Conservation (phyloP, 1,140 invertebrate species). For the Drosophila takahashii region DNA sequence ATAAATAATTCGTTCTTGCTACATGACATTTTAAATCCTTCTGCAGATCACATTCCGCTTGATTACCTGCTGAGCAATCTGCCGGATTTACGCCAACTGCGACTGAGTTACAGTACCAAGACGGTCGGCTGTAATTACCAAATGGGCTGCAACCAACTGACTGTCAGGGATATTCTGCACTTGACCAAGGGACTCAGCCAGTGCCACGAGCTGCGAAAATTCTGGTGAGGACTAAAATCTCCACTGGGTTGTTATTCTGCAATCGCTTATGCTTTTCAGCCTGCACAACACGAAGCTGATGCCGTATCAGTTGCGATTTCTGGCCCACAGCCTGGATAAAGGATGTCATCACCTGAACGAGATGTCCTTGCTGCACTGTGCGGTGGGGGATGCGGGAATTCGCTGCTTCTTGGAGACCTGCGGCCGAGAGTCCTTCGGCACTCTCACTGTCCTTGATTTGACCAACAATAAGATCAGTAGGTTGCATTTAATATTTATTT, state of each 20-base stretch:
- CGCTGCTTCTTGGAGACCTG: slow-evolving; percentile 74
- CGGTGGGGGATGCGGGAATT: slow-evolving; percentile 80
- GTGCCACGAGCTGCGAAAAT: slow-evolving; percentile 72
- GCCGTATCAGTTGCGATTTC: slow-evolving; percentile 71
- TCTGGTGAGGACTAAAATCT: slow-evolving; percentile 59
- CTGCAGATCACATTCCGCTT: slow-evolving; percentile 84
- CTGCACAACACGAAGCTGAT: slow-evolving; percentile 78
- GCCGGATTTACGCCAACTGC: slow-evolving; percentile 79
- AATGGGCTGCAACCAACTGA: slow-evolving; percentile 79
- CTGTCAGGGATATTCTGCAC: slow-evolving; percentile 64
- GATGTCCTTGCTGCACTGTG: slow-evolving; percentile 78
- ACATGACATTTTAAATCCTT: slow-evolving; percentile 1
- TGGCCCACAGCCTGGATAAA: slow-evolving; percentile 79
- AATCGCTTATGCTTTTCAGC: slow-evolving; percentile 27
- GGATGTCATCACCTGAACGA: slow-evolving; percentile 72
- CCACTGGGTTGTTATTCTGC: no score
- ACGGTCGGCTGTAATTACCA: slow-evolving; percentile 79
- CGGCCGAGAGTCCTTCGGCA: slow-evolving; percentile 71
- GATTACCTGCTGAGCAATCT: slow-evolving; percentile 84
- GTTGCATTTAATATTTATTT: neutral
- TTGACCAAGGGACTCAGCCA: slow-evolving; percentile 74
- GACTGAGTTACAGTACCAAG: slow-evolving; percentile 81
- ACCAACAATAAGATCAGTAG: slow-evolving; percentile 84
- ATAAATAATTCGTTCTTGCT: neutral
- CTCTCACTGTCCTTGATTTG: slow-evolving; percentile 74